A percentile compares a stretch with the other conserved stretches of the same genome.
phyloP scores from a whole-genome alignment of 1,140 invertebrate species.

The Drosophila dunni region DNA sequence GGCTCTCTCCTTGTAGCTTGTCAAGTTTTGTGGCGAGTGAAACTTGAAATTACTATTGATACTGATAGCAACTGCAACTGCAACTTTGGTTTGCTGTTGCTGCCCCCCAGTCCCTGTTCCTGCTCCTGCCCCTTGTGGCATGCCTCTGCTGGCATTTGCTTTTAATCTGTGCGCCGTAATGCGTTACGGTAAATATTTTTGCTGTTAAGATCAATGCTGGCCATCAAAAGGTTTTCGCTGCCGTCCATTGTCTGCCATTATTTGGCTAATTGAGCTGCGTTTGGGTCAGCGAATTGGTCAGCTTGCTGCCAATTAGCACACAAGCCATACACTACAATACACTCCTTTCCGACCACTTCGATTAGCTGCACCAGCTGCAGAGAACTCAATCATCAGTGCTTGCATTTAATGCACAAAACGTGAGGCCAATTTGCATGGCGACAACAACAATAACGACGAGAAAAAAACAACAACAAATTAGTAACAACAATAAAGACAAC shows the following conservation, averaged over 20 bases:
- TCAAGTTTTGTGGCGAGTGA: conserved; percentile 59
- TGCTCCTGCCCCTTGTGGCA: background rate
- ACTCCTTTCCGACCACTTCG: too few species aligned
- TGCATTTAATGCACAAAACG: conserved; percentile 74
- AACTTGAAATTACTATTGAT: conserved; percentile 79
- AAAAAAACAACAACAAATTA: conserved; percentile 38
- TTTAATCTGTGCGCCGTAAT: conserved; percentile 71
- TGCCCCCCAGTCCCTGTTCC: background rate
- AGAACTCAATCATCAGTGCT: conserved; percentile 78
- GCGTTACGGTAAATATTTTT: conserved; percentile 81
- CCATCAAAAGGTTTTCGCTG: conserved; percentile 43
- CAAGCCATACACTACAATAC: background rate
- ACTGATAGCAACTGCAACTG: conserved; percentile 68
- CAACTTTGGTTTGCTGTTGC: conserved; percentile 32
- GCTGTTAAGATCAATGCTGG: conserved; percentile 70
- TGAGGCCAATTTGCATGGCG: conserved; percentile 77
- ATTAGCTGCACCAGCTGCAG: conserved; percentile 59
- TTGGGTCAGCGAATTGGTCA: conserved; percentile 36
- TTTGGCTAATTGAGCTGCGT: conserved; percentile 61
- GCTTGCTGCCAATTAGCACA: conserved; percentile 59
- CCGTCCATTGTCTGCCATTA: conserved; percentile 31
- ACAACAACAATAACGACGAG: conserved; percentile 41
- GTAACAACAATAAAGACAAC: conserved; percentile 39
- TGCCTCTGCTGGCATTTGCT: conserved; percentile 48
- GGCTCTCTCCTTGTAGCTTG: conserved; percentile 23